Percentiles rank a stretch among this genome's conserved stretches.
Evolutionary conservation across 2,797 vertebrate genomes (phyloP).

Genomic region (Halcyon leucocephala): DNA sequence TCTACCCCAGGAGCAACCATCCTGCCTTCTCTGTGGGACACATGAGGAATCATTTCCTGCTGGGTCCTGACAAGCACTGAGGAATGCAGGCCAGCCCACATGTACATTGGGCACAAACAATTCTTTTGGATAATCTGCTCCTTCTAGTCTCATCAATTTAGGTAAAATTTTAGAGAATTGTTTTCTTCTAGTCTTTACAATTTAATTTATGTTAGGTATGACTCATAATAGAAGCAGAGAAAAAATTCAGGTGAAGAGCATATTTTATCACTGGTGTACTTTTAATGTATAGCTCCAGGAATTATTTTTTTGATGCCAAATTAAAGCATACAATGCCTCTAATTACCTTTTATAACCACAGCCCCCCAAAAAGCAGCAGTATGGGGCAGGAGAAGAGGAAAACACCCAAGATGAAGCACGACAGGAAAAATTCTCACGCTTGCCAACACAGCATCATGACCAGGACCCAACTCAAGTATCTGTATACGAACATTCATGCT

Average conservation of each 20-base stretch:
- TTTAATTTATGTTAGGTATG: not conserved
- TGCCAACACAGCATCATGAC: not conserved
- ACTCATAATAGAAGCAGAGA: not conserved
- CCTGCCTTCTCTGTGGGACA: not conserved
- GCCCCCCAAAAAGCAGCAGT: not conserved
- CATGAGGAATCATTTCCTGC: not conserved
- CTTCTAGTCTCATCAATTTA: not conserved
- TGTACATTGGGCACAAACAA: not conserved
- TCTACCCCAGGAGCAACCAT: not conserved
- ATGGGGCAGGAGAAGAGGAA: not conserved
- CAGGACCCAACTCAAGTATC: not conserved
- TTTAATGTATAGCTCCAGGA: not conserved
- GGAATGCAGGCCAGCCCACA: not conserved
- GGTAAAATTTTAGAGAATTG: not conserved
- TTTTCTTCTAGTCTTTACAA: not conserved
- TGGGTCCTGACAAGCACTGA: not conserved
- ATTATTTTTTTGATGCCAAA: not conserved
- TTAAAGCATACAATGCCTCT: not conserved
- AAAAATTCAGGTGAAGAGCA: not conserved
- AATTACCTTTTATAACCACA: not conserved
- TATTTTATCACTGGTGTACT: not conserved
- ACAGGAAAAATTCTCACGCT: not conserved
- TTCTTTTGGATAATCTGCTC: not conserved
- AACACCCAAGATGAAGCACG: not conserved
- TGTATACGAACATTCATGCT: accelerated